phyloP scores from a whole-genome alignment of 2,113 vertebrate genomes.

The Promerops cafer region DNA sequence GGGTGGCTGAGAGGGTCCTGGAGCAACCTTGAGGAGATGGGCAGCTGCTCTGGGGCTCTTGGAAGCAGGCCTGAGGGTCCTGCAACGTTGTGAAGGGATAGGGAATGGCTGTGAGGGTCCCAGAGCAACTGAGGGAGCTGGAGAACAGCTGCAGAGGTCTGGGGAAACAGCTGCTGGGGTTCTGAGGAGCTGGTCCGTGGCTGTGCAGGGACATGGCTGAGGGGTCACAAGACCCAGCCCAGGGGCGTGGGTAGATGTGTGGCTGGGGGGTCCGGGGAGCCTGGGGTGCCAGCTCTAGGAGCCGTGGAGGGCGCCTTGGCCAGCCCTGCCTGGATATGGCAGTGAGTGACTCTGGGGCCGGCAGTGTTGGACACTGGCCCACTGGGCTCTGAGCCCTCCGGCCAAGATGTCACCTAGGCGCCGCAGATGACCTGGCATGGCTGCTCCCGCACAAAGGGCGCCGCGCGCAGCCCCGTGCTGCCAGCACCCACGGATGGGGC shows the following conservation, averaged over 20 bases:
- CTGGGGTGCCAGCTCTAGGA: rapidly evolving
- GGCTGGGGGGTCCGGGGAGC: neutral
- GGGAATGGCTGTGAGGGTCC: neutral
- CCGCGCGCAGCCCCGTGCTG: neutral
- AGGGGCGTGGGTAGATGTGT: neutral
- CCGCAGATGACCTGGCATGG: neutral
- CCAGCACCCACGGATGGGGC: neutral
- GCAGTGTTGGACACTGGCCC: neutral
- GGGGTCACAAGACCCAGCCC: neutral
- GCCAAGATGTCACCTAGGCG: conserved; percentile 36
- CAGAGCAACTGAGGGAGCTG: too few species aligned
- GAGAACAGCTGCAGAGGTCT: neutral
- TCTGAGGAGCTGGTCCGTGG: neutral
- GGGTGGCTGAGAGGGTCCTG: neutral
- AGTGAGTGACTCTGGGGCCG: neutral
- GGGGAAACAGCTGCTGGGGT: neutral
- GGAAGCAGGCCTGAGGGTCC: neutral
- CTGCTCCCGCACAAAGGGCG: neutral
- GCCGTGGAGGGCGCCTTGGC: neutral
- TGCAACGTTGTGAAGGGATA: neutral
- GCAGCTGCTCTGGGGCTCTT: neutral
- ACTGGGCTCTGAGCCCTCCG: neutral
- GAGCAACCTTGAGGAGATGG: neutral
- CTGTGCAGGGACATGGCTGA: neutral
- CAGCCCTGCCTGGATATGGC: neutral